Base-by-base conservation (phyloP, 2,888 invertebrate genomes). In the Ryuthela nishihirai region DNA sequence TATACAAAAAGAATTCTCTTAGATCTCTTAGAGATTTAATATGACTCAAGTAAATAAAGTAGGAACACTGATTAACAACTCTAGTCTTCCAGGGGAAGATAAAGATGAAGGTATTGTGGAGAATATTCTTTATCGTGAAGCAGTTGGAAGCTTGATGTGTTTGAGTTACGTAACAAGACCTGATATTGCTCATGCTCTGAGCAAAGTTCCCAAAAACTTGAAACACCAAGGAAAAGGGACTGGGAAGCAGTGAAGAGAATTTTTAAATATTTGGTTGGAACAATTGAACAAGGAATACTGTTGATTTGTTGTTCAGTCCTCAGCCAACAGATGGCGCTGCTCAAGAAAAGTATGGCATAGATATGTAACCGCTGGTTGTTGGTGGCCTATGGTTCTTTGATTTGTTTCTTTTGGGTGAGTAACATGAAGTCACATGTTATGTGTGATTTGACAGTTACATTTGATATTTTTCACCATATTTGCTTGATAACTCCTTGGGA, bases 41-140 rank as follows among this genome's bases (percentile, higher is more conserved):
- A 62, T 62, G 61, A 10, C 7, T 10, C 10, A 35, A 20, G 25
- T 36, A 32, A 62, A 62, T 15, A 29, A 43, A 20, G 60, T 63
- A 10, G 38, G 34, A 21, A 54, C 54, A 12, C 62, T 61, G 2
- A 26, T 40, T 12, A 26, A 26, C 10, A 38, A 38, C 26, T 20
- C 7, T 12, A 20, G 12, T n/a, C 12, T 21, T 25, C 9, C 32
- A 17, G 35, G 17, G 17, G 20, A 6, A 29, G 1, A 6, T 21
- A 18, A 20, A 23, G 32, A 18, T 25, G 44, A n/a, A 32, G 18
- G 17, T n/a, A 21, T 44, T 20, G 21, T n/a, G 17, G 24, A 20
- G 17, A 10, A 18, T n/a, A 20, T 48, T 18, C 50, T 44, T 2
- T 56, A 56, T 34, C 23, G 45, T 12, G 21, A 56, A 32, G 15